Evolutionary conservation across 2,113 vertebrate genomes (phyloP).

Genomic region (Potamarius usumacintae): DNA sequence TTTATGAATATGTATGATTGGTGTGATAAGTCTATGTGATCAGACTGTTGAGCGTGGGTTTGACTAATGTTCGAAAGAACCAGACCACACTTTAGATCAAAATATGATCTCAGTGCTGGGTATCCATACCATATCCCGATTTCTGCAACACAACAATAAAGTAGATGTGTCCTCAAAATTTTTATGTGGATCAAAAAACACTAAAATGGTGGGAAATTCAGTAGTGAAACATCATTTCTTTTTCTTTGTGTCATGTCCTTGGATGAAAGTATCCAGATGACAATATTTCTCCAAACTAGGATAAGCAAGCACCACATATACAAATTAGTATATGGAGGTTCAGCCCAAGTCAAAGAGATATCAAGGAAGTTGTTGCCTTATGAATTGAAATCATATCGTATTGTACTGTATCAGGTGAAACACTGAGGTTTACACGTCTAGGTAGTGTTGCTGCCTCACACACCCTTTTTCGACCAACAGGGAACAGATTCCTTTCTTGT

Average conservation of each 20-base stretch:
- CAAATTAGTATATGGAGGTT: too few species aligned
- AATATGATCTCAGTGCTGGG: not conserved
- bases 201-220: too few species aligned
- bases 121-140: not conserved
- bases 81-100: not conserved
- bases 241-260: not conserved
- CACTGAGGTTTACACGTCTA: too few species aligned
- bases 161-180: not conserved
- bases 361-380: too few species aligned
- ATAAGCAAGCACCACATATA: not conserved
- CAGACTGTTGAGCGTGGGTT: not conserved
- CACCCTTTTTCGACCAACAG: too few species aligned
- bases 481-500: too few species aligned
- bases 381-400: too few species aligned
- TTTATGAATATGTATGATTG: conserved; percentile 36
- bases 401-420: too few species aligned
- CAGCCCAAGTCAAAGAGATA: too few species aligned
- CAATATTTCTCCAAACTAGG: not conserved
- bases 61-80: not conserved
- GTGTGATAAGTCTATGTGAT: conserved; percentile 15
- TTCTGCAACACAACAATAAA: not conserved
- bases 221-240: too few species aligned
- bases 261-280: not conserved
- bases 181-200: too few species aligned
- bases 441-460: not conserved